Evolutionary conservation across 2,888 invertebrate genomes (phyloP), one percentile per base, ranked within the genome.

Genomic region (Ecliptopera silaceata): DNA sequence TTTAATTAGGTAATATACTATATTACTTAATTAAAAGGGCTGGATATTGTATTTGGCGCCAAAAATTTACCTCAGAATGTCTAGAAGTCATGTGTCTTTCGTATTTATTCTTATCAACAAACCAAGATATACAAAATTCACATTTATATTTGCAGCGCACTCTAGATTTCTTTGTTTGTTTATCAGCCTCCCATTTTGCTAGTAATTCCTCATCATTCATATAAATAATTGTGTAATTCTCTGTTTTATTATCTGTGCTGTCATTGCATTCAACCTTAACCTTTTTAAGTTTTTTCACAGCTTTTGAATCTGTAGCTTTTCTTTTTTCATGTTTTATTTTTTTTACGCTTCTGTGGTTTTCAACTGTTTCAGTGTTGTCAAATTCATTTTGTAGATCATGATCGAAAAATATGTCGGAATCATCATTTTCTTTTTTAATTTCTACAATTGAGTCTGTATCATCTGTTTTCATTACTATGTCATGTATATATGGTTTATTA

Each of bases 171-270:
- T 47, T 43, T 0, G 47, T 34, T n/a, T 34, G 44, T 12, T 32
- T 52, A 11, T 55, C 55, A 8, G 39, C 5, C 13, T 51, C 41
- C 20, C 59, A 32, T 29, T 52, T 51, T 11, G 26, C 47, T 15
- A 52, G 18, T 17, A 55, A 17, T 6, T 59, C 59, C 3, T 52
- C 54, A 13, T 59, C 59, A 3, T 36, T 51, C 59, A 55, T 59
- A 22, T 51, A 34, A 12, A 55, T 49, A 34, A 56, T 38, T 15
- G 34, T 56, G 11, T 60, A 53, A 8, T 52, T 56, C 17, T 60
- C 49, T 11, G 13, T 12, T 20, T 46, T 51, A 17, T 36, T 5
- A 3, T 45, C 46, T 29, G 32, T 54, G 4, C 31, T 17, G 0
- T 43, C 2, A 6, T 48, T 10, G 17, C 39, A 4, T 1, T 48